phyloP scores from a whole-genome alignment of 2,888 invertebrate species.

The Stomorhina lunata region DNA sequence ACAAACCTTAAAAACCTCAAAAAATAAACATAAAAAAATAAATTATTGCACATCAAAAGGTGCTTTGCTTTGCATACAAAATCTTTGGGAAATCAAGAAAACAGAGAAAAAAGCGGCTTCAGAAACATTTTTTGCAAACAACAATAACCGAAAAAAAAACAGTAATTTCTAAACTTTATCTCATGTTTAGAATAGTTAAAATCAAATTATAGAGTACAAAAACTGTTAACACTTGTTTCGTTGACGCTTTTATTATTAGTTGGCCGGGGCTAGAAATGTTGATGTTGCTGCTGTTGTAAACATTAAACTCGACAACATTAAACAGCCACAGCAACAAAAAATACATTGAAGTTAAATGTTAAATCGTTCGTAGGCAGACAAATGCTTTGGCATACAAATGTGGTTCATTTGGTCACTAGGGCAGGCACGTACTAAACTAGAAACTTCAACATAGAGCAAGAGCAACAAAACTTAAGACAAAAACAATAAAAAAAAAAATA shows the following conservation, averaged over 20 bases:
- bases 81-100: conserved; percentile 7
- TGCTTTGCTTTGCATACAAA: conserved; percentile 63
- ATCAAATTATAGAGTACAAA: conserved; percentile 64
- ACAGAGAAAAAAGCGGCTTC: not conserved
- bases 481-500: conserved; percentile 20
- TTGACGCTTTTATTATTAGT: conserved; percentile 63
- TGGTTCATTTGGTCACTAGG: conserved; percentile 71
- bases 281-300: conserved; percentile 52
- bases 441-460: conserved; percentile 40
- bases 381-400: conserved; percentile 66
- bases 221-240: conserved; percentile 65
- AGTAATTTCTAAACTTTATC: conserved; percentile 40
- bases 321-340: not conserved
- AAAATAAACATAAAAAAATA: conserved; percentile 45
- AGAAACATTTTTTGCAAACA: conserved; percentile 18
- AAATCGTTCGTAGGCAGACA: conserved; percentile 57
- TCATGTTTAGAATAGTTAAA: conserved; percentile 65
- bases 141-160: conserved; percentile 10
- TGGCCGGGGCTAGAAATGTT: not conserved
- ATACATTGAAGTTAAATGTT: conserved; percentile 6
- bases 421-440: conserved; percentile 67
- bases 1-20: conserved; percentile 29
- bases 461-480: not conserved
- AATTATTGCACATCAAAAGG: conserved; percentile 56
- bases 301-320: conserved; percentile 29